These are phyloP conservation scores for Mythimna albipuncta DNA, from an alignment of 2,888 invertebrate species.

Conservation along the genomic window DNA sequence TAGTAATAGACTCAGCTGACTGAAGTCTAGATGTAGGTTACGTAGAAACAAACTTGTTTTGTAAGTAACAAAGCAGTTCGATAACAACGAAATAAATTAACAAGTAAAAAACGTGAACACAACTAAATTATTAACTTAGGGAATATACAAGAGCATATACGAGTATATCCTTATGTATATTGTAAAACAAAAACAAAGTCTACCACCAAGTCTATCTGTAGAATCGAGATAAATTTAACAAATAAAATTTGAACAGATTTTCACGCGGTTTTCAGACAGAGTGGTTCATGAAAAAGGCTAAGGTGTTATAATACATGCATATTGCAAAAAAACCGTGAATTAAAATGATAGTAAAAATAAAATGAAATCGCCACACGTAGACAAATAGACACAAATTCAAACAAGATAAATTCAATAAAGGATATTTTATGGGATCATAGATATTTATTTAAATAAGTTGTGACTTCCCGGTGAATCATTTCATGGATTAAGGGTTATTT, in stretches of 20 bases:
- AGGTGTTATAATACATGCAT: too few relatives aligned
- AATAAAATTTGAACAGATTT: too few relatives aligned
- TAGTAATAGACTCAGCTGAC: conserved; percentile 1
- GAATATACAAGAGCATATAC: background rate
- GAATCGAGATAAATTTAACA: too few relatives aligned
- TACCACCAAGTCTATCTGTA: too few relatives aligned
- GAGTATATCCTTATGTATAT: background rate
- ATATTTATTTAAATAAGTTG: background rate
- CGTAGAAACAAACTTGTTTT: background rate
- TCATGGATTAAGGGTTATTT: background rate
- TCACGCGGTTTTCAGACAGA: too few relatives aligned
- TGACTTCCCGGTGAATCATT: conserved; percentile 3
- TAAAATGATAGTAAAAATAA: background rate
- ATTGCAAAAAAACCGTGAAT: too few relatives aligned
- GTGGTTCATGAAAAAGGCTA: too few relatives aligned
- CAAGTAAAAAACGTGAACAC: background rate
- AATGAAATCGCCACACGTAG: background rate
- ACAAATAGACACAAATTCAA: background rate
- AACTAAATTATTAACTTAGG: background rate
- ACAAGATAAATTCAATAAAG: background rate
- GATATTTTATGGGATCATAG: background rate
- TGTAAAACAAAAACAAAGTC: too few relatives aligned
- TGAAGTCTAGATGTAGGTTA: conserved; percentile 2
- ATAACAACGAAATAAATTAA: background rate
- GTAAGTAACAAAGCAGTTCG: conserved; percentile 3